phyloP scores from a whole-genome alignment of 1,140 invertebrate genomes.

The Pseudomyrmex dendroicus region DNA sequence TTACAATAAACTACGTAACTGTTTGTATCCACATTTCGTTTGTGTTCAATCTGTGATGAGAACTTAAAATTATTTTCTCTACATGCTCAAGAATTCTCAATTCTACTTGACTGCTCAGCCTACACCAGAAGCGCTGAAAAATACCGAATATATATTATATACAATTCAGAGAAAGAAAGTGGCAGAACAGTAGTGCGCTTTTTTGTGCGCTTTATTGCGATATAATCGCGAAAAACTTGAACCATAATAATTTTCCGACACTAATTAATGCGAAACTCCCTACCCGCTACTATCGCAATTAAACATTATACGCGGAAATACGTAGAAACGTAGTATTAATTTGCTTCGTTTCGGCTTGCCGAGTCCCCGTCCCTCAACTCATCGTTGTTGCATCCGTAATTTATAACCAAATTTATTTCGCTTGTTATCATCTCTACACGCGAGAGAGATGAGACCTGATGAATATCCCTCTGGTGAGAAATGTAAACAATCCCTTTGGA shows the following conservation, averaged over 20 bases:
- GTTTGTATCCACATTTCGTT: constrained; percentile 3
- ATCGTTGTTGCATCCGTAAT: constrained; percentile 46
- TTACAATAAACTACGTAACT: constrained; percentile 48
- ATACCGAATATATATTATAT: not conserved
- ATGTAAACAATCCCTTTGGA: constrained; percentile 56
- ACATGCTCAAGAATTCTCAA: not conserved
- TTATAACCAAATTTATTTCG: constrained; percentile 60
- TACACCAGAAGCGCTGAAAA: not conserved
- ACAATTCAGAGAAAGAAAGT: constrained; percentile 13
- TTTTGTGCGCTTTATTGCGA: not conserved
- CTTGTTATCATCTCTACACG: constrained; percentile 40
- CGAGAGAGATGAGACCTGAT: constrained; percentile 26
- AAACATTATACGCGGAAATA: constrained; percentile 32
- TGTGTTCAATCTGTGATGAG: constrained; percentile 2
- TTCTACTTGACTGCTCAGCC: not conserved
- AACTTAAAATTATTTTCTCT: constrained; percentile 23
- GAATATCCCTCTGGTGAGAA: constrained; percentile 47
- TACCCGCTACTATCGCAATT: constrained; percentile 26
- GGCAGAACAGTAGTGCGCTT: not conserved
- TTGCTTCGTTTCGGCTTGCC: constrained; percentile 36
- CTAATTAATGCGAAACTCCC: constrained; percentile 55
- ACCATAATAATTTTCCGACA: constrained; percentile 37
- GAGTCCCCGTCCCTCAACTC: constrained; percentile 31
- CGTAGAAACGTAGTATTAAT: constrained; percentile 41
- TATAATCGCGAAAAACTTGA: constrained; percentile 29